phyloP scores from a whole-genome alignment of 2,888 invertebrate species.

The Lagria hirta region DNA sequence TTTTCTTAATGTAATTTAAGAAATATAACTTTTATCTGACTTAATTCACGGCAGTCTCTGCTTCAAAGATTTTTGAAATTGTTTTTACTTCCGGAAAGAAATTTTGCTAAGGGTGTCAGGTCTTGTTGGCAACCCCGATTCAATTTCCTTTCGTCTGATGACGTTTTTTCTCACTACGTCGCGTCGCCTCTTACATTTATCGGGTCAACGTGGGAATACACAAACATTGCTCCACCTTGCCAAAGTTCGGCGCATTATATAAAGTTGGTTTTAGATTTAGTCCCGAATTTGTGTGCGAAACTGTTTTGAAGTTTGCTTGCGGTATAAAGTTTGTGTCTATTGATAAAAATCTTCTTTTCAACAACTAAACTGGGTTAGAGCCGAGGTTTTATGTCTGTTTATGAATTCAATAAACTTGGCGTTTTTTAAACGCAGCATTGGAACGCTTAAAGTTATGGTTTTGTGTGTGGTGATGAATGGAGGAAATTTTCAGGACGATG shows the following conservation, averaged over 20 bases:
- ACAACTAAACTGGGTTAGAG: conserved; percentile 3
- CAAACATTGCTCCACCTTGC: conserved; percentile 6
- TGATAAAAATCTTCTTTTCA: conserved; percentile 8
- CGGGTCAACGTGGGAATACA: conserved; percentile 14
- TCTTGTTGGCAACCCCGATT: conserved; percentile 19
- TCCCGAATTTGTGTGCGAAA: conserved; percentile 8
- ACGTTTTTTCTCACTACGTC: conserved; percentile 5
- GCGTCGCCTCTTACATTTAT: conserved; percentile 14
- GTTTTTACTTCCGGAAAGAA: no score
- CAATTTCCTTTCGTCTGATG: conserved; percentile 22
- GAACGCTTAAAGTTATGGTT: conserved; percentile 2
- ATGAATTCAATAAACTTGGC: conserved; percentile 11
- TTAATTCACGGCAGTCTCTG: no score
- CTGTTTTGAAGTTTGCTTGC: conserved; percentile 10
- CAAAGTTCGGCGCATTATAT: conserved; percentile 7
- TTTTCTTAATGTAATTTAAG: no score
- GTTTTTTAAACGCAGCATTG: conserved; percentile 5
- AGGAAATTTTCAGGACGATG: conserved; percentile 19
- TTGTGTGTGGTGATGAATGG: conserved; percentile 20
- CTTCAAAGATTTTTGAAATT: no score
- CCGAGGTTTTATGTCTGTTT: conserved; percentile 13
- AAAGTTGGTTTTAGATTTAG: conserved; percentile 9
- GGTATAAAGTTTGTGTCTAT: conserved; percentile 8
- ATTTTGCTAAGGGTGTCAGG: no score
- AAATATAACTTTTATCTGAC: no score